Evolutionary conservation across 2,113 vertebrate genomes (phyloP).

Genomic region (Spheniscus mendiculus): DNA sequence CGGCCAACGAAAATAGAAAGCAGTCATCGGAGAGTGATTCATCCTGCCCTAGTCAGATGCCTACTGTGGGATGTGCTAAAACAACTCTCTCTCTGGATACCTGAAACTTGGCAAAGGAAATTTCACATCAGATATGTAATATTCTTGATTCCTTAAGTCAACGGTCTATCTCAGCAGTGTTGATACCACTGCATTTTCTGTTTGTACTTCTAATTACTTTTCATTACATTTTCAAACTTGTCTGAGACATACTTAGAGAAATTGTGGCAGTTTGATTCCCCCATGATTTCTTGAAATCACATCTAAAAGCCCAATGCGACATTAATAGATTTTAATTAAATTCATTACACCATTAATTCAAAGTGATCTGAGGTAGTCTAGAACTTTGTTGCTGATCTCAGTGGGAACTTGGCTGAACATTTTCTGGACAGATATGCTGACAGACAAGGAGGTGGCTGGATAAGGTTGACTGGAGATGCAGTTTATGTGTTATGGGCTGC

Average conservation of each 20-base stretch:
- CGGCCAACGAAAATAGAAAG: not conserved
- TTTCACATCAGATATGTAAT: not conserved
- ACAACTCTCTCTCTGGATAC: not conserved
- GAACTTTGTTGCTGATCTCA: not conserved
- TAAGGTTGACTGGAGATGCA: not conserved
- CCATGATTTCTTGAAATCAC: not conserved
- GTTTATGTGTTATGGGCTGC: not conserved
- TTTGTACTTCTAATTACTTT: not conserved
- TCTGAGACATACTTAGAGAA: not conserved
- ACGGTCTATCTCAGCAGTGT: not conserved
- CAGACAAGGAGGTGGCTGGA: not conserved
- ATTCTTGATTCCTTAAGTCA: not conserved
- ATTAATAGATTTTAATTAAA: slow-evolving; percentile 28
- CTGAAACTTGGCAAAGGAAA: not conserved
- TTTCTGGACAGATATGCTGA: not conserved
- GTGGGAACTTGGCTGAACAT: not conserved
- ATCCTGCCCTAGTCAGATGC: not conserved
- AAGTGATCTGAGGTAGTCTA: not conserved
- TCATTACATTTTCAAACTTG: not conserved
- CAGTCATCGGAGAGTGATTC: not conserved
- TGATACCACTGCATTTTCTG: not conserved
- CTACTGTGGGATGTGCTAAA: not conserved
- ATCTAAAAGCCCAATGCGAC: not conserved
- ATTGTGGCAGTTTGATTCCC: not conserved
- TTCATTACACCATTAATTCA: not conserved